phyloP scores from a whole-genome alignment of 2,797 vertebrate genomes.

The Alcedo quadribrachys region DNA sequence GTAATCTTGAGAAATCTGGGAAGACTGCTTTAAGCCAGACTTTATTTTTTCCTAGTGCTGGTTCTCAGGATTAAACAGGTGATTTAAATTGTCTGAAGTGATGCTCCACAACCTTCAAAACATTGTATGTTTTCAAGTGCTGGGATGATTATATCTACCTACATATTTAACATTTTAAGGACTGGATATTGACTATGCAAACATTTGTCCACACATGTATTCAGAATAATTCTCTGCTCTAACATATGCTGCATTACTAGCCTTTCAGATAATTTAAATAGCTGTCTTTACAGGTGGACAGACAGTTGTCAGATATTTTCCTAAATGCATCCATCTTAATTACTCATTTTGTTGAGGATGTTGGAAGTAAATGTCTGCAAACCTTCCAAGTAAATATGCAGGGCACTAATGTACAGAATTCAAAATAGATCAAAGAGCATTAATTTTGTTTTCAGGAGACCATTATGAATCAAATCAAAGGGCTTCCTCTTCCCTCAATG shows the following conservation, averaged over 20 bases:
- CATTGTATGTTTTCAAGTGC: background rate
- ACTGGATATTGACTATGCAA: background rate
- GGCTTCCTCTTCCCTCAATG: background rate
- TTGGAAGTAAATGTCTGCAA: background rate
- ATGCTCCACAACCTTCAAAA: background rate
- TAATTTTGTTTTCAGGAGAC: background rate
- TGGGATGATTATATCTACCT: background rate
- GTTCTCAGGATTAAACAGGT: background rate
- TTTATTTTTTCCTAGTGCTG: background rate
- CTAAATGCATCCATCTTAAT: background rate
- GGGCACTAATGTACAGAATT: background rate
- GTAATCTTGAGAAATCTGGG: background rate
- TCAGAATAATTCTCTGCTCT: background rate
- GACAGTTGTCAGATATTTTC: background rate
- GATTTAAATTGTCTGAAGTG: background rate
- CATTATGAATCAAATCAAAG: background rate
- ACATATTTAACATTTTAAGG: background rate
- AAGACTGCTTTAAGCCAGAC: background rate
- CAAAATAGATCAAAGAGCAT: background rate
- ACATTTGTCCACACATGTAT: background rate
- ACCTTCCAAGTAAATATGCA: background rate
- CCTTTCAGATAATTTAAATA: background rate
- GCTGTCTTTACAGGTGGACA: background rate
- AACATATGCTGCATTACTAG: background rate
- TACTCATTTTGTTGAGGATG: background rate